These are phyloP conservation scores for Myotis davidii DNA, from an alignment of 2,113 vertebrate species.

Conservation along the genomic window DNA sequence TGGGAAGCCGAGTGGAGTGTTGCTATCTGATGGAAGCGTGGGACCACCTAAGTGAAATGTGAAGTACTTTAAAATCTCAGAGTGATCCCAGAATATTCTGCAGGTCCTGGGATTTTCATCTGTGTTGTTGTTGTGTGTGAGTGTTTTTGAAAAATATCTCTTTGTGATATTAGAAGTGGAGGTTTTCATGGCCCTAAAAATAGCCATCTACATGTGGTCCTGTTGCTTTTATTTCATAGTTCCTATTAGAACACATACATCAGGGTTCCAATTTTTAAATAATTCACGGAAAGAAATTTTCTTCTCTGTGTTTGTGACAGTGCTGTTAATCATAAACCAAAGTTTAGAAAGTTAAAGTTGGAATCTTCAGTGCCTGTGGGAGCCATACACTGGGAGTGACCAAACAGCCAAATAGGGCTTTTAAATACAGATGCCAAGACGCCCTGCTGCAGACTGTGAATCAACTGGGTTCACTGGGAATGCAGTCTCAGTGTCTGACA, in stretches of 20 bases:
- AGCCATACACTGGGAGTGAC: background rate
- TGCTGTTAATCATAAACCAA: background rate
- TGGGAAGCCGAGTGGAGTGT: background rate
- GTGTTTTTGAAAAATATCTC: conserved; percentile 20
- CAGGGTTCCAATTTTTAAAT: conserved; percentile 3
- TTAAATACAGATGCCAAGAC: background rate
- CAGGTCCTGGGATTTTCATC: background rate
- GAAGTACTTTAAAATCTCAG: background rate
- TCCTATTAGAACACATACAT: background rate
- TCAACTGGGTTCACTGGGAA: background rate
- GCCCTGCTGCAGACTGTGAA: background rate
- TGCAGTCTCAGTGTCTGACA: background rate
- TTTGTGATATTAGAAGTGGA: background rate
- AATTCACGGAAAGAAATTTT: background rate
- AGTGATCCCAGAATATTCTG: background rate
- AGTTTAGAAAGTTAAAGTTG: background rate
- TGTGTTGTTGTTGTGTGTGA: background rate
- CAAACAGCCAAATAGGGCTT: background rate
- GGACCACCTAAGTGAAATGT: background rate
- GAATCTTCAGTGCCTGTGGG: background rate
- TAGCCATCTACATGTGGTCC: background rate
- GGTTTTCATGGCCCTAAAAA: background rate
- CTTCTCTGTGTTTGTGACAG: background rate
- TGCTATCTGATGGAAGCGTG: conserved; percentile 6
- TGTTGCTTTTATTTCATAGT: background rate